Conservation (phyloP, 2,888 invertebrate genomes). For the Notodonta dromedarius region DNA sequence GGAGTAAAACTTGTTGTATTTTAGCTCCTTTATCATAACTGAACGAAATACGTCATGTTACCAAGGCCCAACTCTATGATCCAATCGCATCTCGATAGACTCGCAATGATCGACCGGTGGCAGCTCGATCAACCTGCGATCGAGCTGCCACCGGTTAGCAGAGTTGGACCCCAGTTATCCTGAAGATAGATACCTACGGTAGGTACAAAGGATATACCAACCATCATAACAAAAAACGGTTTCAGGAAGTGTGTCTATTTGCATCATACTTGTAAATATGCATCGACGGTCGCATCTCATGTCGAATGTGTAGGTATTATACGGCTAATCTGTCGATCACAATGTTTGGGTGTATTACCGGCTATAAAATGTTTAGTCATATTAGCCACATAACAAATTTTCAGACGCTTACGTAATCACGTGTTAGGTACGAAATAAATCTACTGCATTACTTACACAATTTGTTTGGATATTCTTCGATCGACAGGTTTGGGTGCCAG, state of each 20-base stretch:
- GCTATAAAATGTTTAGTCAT: conserved; percentile 27
- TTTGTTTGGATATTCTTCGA: neutral
- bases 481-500: neutral
- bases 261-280: conserved; percentile 1
- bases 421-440: conserved; percentile 29
- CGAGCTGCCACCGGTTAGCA: too few relatives aligned
- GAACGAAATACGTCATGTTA: too few relatives aligned
- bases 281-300: neutral
- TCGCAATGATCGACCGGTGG: too few relatives aligned
- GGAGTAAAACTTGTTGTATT: too few relatives aligned
- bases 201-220: too few relatives aligned
- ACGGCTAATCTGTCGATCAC: conserved; percentile 8
- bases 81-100: too few relatives aligned
- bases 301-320: neutral
- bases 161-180: too few relatives aligned
- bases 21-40: too few relatives aligned
- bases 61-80: too few relatives aligned
- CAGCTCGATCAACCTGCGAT: too few relatives aligned
- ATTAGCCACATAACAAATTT: conserved; percentile 36
- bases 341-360: conserved; percentile 16
- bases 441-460: conserved; percentile 11
- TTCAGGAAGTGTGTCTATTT: neutral
- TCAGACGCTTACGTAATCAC: conserved; percentile 50
- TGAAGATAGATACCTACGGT: too few relatives aligned
- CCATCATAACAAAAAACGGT: too few relatives aligned